Conservation (phyloP, 2,113 vertebrate species). For the Callocephalon fimbriatum region DNA sequence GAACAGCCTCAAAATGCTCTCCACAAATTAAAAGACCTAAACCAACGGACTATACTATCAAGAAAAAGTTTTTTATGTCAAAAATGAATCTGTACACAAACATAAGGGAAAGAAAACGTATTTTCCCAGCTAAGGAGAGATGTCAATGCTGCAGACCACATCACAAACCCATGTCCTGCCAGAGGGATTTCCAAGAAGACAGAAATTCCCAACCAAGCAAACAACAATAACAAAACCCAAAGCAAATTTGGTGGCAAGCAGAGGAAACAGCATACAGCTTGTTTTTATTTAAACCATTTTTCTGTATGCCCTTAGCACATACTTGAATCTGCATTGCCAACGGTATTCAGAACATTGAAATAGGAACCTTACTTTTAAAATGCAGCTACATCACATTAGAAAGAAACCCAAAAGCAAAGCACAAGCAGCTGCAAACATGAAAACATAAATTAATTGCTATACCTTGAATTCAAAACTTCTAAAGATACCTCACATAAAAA, state of each 20-base stretch:
- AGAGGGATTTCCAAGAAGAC: slow-evolving; percentile 10
- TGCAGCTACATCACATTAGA: neutral
- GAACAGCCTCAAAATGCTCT: neutral
- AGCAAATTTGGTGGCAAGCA: slow-evolving; percentile 10
- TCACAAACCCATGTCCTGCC: neutral
- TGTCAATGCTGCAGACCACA: neutral
- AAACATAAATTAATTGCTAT: neutral
- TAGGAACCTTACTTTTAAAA: neutral
- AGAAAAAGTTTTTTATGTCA: neutral
- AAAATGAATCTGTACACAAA: neutral
- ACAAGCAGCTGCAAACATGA: neutral
- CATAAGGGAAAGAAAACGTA: neutral
- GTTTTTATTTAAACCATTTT: slow-evolving; percentile 4
- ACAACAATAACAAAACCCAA: neutral
- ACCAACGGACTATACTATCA: neutral
- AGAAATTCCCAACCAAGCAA: slow-evolving; percentile 31
- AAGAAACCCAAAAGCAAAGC: neutral
- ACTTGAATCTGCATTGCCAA: neutral
- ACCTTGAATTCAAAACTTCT: neutral
- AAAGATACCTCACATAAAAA: accelerated
- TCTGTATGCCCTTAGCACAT: neutral
- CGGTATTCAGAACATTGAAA: neutral
- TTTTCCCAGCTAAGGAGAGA: neutral
- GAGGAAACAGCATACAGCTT: slow-evolving; percentile 27
- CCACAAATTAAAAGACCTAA: neutral